phyloP scores from a whole-genome alignment of 2,113 vertebrate species.

The Perca flavescens region DNA sequence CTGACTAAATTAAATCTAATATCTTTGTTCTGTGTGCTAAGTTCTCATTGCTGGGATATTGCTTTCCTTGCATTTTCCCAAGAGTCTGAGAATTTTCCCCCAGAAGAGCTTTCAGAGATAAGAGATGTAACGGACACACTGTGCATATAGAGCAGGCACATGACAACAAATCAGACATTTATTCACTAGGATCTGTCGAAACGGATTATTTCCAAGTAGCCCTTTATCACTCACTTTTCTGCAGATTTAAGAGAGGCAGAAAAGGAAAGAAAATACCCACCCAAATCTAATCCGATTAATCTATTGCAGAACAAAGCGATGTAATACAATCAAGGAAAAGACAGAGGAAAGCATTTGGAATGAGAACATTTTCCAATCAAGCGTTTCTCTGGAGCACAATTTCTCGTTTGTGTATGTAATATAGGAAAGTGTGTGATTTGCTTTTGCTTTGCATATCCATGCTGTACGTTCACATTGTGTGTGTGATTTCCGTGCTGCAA shows the following conservation, averaged over 20 bases:
- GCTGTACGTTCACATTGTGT: neutral
- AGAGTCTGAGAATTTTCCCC: neutral
- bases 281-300: neutral
- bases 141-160: neutral
- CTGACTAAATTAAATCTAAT: neutral
- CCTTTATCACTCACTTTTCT: neutral
- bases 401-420: slow-evolving; percentile 3
- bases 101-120: slow-evolving; percentile 5
- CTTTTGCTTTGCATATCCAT: slow-evolving; percentile 30
- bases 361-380: slow-evolving; percentile 12
- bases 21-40: neutral
- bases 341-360: neutral
- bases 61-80: neutral
- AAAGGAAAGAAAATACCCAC: neutral
- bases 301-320: neutral
- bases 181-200: slow-evolving; percentile 1
- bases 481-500: neutral
- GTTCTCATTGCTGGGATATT: neutral
- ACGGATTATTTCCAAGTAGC: slow-evolving; percentile 10
- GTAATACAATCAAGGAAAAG: neutral
- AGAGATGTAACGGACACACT: neutral
- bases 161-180: slow-evolving; percentile 32
- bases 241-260: neutral
- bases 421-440: neutral
- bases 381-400: neutral